These are phyloP conservation scores for Odocoileus hemionus DNA, from an alignment of 2,113 vertebrate genomes.

Conservation along the genomic window DNA sequence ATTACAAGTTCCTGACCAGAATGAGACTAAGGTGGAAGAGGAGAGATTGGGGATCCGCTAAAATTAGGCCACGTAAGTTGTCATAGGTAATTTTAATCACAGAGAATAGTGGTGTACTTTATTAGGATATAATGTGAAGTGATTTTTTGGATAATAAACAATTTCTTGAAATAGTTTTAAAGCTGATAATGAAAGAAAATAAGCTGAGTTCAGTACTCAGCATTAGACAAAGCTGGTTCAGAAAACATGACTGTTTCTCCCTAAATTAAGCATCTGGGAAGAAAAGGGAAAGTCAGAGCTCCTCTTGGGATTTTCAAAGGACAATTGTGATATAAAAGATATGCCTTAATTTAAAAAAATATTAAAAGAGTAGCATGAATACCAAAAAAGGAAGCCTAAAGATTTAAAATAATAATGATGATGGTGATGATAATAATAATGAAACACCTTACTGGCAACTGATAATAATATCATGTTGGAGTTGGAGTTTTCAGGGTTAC, in stretches of 20 bases:
- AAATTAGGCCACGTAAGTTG: slow-evolving; percentile 33
- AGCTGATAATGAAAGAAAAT: slow-evolving; percentile 43
- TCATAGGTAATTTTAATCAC: background rate
- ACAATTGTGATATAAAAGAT: slow-evolving; percentile 30
- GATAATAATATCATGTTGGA: background rate
- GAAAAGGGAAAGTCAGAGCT: slow-evolving; percentile 1
- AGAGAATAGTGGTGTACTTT: slow-evolving; percentile 16
- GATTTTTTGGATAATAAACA: slow-evolving; percentile 22
- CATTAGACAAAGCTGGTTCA: slow-evolving; percentile 25
- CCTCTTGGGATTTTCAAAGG: slow-evolving; percentile 24
- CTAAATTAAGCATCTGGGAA: slow-evolving; percentile 5
- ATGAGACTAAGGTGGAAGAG: slow-evolving; percentile 39
- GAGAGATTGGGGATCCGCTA: slow-evolving; percentile 9
- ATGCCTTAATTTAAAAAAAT: slow-evolving; percentile 37
- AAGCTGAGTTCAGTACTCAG: slow-evolving; percentile 38
- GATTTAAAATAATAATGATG: slow-evolving; percentile 19
- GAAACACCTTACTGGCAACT: background rate
- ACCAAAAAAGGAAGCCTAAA: slow-evolving; percentile 31
- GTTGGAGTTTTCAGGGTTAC: background rate
- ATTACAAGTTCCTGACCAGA: slow-evolving; percentile 39
- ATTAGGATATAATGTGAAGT: slow-evolving; percentile 37
- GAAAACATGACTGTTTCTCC: slow-evolving; percentile 5
- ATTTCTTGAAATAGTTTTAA: slow-evolving; percentile 44
- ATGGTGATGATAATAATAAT: background rate
- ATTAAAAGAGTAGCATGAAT: background rate